Evolutionary conservation across 2,797 vertebrate species (phyloP), one percentile per base, ranked within the genome.

Genomic region (Semaprochilodus insignis): DNA sequence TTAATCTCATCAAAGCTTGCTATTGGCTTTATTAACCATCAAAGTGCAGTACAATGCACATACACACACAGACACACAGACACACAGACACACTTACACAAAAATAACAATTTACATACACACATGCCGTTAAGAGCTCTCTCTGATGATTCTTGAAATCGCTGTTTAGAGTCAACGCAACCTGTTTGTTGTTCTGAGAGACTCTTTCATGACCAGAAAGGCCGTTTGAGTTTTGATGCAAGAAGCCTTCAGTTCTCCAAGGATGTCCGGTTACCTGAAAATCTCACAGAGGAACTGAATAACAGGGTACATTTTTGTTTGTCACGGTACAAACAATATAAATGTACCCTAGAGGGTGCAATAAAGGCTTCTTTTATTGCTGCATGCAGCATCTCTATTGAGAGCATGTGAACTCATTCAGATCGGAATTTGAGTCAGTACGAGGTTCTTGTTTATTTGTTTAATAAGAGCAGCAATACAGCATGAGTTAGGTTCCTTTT

Each of bases 11-110:
- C 81, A 86, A 80, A 83, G 66, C 54, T 83, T 81, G 81, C 83
- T 83, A 85, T 86, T 80, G 77, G 80, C 79, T 79, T 85, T 81
- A 88, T 86, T 88, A 86, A 81, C 81, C 77, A 85, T 83, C 75
- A 83, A 82, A 86, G 67, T 66, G 78, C 23, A 74, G 81, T 67
- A 48, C 52, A 51, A 71, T 16, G 48, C 57, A 75, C 80, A 71
- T 10, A 6, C 40, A 6, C 40, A 10, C 40, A 44, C 40, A 44
- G 72, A 71, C 31, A 69, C 65, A 74, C 48, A 51, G 27, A 55
- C 57, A 75, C 80, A 71, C 40, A 44, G 1, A 44, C 40, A 10
- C 40, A 44, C 40, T 2, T 72, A 71, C 31, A 69, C 65, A 74
- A 48, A 51, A 51, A 23, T 48, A 74, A 69, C 74, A 27, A 10